These are phyloP conservation scores for Pristionchus fissidentatus DNA, from an alignment of 2,888 invertebrate species.

Conservation along the genomic window DNA sequence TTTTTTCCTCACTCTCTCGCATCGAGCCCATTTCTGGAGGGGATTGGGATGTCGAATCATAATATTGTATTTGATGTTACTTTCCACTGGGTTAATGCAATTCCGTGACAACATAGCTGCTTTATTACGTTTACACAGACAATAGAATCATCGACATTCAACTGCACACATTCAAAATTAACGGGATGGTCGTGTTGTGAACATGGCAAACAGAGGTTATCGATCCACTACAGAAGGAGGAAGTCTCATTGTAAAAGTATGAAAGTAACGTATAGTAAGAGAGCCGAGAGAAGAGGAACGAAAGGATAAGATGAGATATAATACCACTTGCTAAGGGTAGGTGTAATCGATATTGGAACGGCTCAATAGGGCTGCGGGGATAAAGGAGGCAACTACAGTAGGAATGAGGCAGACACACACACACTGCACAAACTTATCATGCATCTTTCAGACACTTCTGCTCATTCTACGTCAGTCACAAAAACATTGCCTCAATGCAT, in stretches of 20 bases:
- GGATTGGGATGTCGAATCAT: too few species aligned
- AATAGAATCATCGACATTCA: neutral
- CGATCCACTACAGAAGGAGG: neutral
- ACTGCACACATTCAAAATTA: slow-evolving; percentile 12
- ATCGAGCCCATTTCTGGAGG: too few species aligned
- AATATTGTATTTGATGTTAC: too few species aligned
- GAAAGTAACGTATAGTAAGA: slow-evolving; percentile 1
- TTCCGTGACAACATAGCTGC: neutral
- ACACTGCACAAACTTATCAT: neutral
- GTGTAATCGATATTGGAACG: neutral
- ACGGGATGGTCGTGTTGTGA: neutral
- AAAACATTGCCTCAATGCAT: slow-evolving; percentile 31
- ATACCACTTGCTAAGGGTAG: slow-evolving; percentile 10
- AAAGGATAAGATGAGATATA: slow-evolving; percentile 21
- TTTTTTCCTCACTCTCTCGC: too few species aligned
- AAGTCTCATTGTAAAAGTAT: too few species aligned
- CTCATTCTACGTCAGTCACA: too few species aligned
- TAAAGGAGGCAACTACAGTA: neutral
- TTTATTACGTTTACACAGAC: slow-evolving; percentile 19
- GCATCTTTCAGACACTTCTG: too few species aligned
- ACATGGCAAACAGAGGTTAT: neutral
- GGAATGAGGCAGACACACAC: neutral
- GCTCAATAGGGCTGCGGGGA: neutral
- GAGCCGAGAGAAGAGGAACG: neutral
- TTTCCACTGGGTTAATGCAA: too few species aligned